phyloP scores from a whole-genome alignment of 2,797 vertebrate species.

The Clarias laeviceps region DNA sequence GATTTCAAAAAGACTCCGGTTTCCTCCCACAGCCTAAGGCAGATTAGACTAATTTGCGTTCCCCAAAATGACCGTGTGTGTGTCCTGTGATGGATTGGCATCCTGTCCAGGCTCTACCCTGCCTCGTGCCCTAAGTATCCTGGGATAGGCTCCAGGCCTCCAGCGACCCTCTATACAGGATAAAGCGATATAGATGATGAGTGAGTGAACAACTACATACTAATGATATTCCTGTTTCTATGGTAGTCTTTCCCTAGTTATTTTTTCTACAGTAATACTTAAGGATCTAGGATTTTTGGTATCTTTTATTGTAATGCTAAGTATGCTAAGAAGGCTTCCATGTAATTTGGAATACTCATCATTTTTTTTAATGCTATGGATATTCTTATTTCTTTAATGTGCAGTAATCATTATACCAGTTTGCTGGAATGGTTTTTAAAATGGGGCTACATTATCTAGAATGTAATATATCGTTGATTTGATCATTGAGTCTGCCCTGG shows the following conservation, averaged over 20 bases:
- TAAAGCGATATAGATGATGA: too few relatives aligned
- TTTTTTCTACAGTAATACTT: background rate
- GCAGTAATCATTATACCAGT: background rate
- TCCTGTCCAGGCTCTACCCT: too few relatives aligned
- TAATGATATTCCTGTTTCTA: background rate
- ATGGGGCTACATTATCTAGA: background rate
- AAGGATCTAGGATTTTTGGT: background rate
- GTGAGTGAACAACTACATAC: background rate
- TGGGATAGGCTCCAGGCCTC: too few relatives aligned
- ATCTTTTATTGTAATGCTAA: background rate
- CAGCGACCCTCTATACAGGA: too few relatives aligned
- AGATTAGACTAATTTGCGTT: too few relatives aligned
- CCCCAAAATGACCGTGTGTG: too few relatives aligned
- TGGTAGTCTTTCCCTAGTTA: background rate
- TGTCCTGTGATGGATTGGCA: too few relatives aligned
- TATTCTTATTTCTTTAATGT: background rate
- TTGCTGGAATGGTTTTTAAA: background rate
- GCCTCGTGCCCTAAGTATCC: too few relatives aligned
- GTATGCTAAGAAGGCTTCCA: background rate
- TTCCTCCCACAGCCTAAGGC: too few relatives aligned
- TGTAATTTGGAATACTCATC: background rate
- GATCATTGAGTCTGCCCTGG: too few relatives aligned
- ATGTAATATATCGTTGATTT: background rate
- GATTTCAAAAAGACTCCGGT: background rate
- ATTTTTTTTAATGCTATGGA: background rate